phyloP scores from a whole-genome alignment of 2,113 vertebrate genomes.

The Odontophorus gujanensis region DNA sequence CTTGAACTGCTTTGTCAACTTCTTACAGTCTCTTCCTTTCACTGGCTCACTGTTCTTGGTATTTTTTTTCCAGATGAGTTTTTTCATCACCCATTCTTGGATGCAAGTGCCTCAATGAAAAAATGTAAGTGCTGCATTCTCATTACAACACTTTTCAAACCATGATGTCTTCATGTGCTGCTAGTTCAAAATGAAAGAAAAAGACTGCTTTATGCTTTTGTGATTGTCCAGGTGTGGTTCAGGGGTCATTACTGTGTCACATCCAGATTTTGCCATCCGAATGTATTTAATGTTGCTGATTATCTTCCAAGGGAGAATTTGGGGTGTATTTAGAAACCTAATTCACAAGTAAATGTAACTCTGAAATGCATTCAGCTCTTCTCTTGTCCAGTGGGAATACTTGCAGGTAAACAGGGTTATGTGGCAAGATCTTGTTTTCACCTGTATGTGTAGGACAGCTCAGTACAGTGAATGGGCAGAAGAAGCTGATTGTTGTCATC shows the following conservation, averaged over 20 bases:
- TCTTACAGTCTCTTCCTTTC: neutral
- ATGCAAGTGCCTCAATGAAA: slow-evolving; percentile 85
- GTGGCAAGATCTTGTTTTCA: neutral
- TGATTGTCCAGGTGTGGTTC: neutral
- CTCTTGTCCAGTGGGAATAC: neutral
- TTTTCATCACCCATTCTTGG: slow-evolving; percentile 93
- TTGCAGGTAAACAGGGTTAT: neutral
- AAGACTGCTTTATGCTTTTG: neutral
- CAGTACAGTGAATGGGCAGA: neutral
- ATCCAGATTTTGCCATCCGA: slow-evolving; percentile 1
- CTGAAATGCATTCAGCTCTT: neutral
- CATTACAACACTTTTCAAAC: neutral
- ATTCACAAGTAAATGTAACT: neutral
- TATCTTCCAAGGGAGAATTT: slow-evolving; percentile 1
- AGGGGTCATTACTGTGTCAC: neutral
- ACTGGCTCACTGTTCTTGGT: neutral
- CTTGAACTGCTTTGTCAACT: neutral
- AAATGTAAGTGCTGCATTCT: slow-evolving; percentile 85
- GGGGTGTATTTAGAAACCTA: neutral
- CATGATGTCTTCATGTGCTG: neutral
- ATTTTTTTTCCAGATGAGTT: slow-evolving; percentile 87
- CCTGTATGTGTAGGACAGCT: neutral
- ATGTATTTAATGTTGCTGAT: neutral
- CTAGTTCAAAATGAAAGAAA: neutral
- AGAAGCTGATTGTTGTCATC: neutral